Evolutionary conservation across 2,113 vertebrate genomes (phyloP).

Genomic region (Copsychus sechellarum): DNA sequence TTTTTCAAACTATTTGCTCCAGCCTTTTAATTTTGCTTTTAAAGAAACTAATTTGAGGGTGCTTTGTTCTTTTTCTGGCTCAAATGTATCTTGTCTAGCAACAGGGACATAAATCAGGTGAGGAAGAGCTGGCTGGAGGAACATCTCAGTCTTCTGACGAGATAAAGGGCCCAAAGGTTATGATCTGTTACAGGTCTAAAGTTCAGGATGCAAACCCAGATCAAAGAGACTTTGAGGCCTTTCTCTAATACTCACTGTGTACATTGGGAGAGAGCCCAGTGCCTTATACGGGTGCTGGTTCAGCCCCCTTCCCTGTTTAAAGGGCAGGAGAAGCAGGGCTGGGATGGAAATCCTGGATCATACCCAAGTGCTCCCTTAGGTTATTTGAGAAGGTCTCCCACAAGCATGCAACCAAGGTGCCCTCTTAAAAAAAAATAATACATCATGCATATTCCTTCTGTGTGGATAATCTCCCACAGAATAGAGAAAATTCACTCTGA

Average conservation of each 20-base stretch:
- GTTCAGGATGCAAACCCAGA: conserved; percentile 10
- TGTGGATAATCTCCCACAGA: not conserved
- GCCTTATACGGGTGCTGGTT: not conserved
- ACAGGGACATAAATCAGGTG: not conserved
- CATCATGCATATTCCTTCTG: not conserved
- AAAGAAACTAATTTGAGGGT: not conserved
- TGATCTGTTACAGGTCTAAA: not conserved
- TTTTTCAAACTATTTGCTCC: not conserved
- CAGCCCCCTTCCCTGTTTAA: not conserved
- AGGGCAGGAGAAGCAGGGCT: not conserved
- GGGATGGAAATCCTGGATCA: not conserved
- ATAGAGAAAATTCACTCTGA: not conserved
- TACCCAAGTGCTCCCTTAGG: not conserved
- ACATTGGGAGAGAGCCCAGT: conserved; percentile 15
- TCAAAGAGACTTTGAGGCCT: not conserved
- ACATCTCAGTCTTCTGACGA: not conserved
- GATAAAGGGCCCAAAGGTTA: not conserved
- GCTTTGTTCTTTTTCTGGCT: not conserved
- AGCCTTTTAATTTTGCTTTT: not conserved
- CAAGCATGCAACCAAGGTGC: not conserved
- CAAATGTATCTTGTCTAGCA: not conserved
- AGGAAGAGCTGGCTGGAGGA: not conserved
- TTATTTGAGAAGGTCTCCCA: not conserved
- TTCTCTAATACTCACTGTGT: not conserved
- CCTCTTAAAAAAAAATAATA: not conserved